A percentile compares a stretch with the other conserved stretches of the same genome.
phyloP scores from a whole-genome alignment of 1,140 invertebrate genomes.

The Euglossa dilemma region DNA sequence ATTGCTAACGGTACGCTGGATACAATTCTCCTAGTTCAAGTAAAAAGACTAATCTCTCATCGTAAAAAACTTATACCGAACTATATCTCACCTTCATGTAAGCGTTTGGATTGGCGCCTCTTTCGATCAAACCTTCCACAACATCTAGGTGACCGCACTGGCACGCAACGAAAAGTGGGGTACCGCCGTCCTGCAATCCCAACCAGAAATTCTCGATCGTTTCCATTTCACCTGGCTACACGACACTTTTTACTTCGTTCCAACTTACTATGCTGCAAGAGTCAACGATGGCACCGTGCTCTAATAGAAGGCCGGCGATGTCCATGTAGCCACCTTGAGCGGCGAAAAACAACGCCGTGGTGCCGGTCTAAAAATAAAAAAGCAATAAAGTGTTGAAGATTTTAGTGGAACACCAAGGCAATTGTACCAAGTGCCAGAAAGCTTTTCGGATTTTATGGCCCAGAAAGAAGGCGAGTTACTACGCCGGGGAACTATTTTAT shows the following conservation, averaged over 20 bases:
- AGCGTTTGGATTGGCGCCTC: constrained; percentile 91
- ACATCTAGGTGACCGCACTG: constrained; percentile 95
- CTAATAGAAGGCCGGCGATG: constrained; percentile 89
- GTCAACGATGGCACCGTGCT: constrained; percentile 90
- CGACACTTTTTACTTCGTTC: neutral
- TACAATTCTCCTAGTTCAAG: neutral
- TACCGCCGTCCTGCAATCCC: constrained; percentile 91
- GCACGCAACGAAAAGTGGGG: constrained; percentile 94
- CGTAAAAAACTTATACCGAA: neutral
- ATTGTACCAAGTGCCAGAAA: neutral
- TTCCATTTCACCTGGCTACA: constrained; percentile 11
- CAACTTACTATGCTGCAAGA: constrained; percentile 89
- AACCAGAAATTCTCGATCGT: constrained; percentile 31
- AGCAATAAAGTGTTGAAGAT: neutral
- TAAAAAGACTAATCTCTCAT: neutral
- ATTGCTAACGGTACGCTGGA: neutral
- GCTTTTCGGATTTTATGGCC: neutral
- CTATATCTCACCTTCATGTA: constrained; percentile 89
- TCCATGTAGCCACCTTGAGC: constrained; percentile 94
- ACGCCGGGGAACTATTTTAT: neutral
- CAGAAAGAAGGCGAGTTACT: neutral
- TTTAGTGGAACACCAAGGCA: neutral
- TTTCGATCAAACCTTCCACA: constrained; percentile 89
- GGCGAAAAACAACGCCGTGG: constrained; percentile 95
- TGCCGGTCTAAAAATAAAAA: constrained; percentile 89